Evolutionary conservation across 2,113 vertebrate species (phyloP).

Genomic region (Cebus imitator): DNA sequence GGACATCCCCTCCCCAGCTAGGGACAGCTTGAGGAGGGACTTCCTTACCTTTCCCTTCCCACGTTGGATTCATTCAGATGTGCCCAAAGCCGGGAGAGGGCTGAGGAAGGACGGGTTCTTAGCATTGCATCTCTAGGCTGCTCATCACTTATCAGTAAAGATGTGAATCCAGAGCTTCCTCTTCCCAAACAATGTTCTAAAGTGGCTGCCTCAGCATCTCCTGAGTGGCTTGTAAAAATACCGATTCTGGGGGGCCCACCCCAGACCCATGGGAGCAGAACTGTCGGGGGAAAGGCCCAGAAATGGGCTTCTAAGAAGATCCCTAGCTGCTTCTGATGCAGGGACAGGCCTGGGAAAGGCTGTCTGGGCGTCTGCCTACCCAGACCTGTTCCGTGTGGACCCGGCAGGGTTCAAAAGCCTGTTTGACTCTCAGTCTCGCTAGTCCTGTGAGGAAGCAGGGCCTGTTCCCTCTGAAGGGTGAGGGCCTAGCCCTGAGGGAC

Average conservation of each 20-base stretch:
- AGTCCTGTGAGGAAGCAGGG: not conserved
- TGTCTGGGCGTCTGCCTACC: not conserved
- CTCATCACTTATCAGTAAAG: not conserved
- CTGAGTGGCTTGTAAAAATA: not conserved
- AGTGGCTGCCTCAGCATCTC: not conserved
- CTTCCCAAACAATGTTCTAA: not conserved
- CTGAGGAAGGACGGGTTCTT: not conserved
- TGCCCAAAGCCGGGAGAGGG: too few relatives aligned
- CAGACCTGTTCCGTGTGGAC: not conserved
- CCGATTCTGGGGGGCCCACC: not conserved
- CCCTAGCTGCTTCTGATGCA: not conserved
- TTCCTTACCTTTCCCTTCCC: not conserved
- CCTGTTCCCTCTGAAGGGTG: accelerated
- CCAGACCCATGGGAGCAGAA: not conserved
- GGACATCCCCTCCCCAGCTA: not conserved
- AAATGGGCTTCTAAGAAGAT: not conserved
- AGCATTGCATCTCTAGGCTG: not conserved
- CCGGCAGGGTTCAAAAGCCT: not conserved
- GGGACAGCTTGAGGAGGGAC: not conserved
- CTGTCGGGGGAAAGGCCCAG: not conserved
- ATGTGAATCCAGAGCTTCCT: not conserved
- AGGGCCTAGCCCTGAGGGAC: not conserved
- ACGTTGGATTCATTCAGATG: not conserved
- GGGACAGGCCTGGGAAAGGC: not conserved
- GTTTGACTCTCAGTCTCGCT: accelerated